Conservation (phyloP, 2,113 vertebrate genomes). For the Bos taurus region ARS-UCD2.0 NC_037331.1:63312501-63313000, state of each 20-base stretch:
- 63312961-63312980: slow-evolving; percentile 18
- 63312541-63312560: not conserved
- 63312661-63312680: not conserved
- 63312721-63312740: not conserved
- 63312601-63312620: not conserved
- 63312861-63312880: slow-evolving; percentile 38
- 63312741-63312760: not conserved
- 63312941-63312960: slow-evolving; percentile 40
- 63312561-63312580: not conserved
- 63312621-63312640: not conserved
- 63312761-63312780: not conserved
- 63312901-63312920: slow-evolving; percentile 56
- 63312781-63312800: not conserved
- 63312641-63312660: not conserved
- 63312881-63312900: not conserved
- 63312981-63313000: slow-evolving; percentile 47
- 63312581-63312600: not conserved
- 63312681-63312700: not conserved
- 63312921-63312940: slow-evolving; percentile 52
- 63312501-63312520: not conserved
- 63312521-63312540: not conserved
- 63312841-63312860: not conserved
- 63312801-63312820: not conserved
- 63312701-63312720: not conserved
- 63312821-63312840: slow-evolving; percentile 14